phyloP scores from a whole-genome alignment of 1,140 invertebrate genomes.

The Leptoteleia sp. region DNA sequence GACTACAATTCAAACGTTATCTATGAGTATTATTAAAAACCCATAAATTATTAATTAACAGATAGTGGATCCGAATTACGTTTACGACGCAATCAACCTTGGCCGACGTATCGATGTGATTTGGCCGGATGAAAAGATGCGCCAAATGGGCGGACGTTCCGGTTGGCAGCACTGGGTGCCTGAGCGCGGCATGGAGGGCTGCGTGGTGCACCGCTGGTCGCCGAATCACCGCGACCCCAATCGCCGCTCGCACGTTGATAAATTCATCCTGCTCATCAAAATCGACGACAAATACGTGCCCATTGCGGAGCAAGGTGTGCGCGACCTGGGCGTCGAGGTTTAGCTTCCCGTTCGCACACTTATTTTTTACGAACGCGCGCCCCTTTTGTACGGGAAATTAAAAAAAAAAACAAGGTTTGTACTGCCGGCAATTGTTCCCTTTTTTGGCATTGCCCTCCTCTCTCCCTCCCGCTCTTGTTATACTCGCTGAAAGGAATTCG shows the following conservation, averaged over 20 bases:
- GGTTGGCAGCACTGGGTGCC: constrained; percentile 95
- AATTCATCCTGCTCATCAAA: constrained; percentile 94
- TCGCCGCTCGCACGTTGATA: constrained; percentile 93
- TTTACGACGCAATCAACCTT: constrained; percentile 94
- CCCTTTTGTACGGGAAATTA: constrained; percentile 39
- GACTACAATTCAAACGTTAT: too few relatives aligned
- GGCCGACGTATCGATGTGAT: constrained; percentile 93
- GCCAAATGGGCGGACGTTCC: constrained; percentile 90
- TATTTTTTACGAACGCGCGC: constrained; percentile 13
- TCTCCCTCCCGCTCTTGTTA: too few relatives aligned
- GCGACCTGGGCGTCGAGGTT: constrained; percentile 89
- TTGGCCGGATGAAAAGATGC: constrained; percentile 95
- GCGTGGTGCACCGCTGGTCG: constrained; percentile 94
- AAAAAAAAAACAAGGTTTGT: too few relatives aligned
- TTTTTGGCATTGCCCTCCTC: too few relatives aligned
- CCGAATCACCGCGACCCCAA: constrained; percentile 93
- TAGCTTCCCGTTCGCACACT: constrained; percentile 49
- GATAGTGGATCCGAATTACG: constrained; percentile 89
- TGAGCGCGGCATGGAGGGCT: constrained; percentile 93
- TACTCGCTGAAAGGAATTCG: too few relatives aligned
- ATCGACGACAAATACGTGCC: constrained; percentile 96
- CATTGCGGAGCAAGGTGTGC: constrained; percentile 93
- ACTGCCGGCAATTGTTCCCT: too few relatives aligned
- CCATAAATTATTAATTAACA: constrained; percentile 64
- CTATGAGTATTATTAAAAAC: too few relatives aligned